Evolutionary conservation across 2,888 invertebrate genomes (phyloP).

Genomic region (Diarsia mendica): DNA sequence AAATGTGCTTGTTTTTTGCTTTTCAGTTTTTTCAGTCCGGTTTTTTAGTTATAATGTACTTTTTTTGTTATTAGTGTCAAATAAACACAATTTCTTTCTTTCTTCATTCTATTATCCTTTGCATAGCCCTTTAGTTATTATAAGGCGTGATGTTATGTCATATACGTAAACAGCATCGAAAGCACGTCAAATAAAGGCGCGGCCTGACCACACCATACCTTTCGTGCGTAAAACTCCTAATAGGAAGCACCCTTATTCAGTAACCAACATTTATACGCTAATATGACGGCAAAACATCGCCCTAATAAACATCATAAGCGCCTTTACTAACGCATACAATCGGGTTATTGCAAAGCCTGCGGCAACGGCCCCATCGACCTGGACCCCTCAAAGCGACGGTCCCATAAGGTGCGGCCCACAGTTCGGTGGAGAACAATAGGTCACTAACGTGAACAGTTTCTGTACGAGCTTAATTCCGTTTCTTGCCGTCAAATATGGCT

Average conservation of each 20-base stretch:
- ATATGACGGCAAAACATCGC: constrained; percentile 11
- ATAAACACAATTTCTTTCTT: too few relatives aligned
- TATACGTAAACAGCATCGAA: background rate
- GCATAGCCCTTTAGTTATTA: background rate
- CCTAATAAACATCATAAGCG: constrained; percentile 22
- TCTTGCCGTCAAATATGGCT: constrained; percentile 1
- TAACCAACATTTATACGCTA: constrained; percentile 6
- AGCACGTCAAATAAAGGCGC: constrained; percentile 39
- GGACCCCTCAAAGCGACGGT: background rate
- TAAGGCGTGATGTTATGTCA: background rate
- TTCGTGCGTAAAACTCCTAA: constrained; percentile 19
- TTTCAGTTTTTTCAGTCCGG: too few relatives aligned
- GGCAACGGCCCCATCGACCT: background rate
- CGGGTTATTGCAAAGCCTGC: constrained; percentile 13
- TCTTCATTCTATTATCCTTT: background rate
- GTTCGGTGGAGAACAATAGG: constrained; percentile 27
- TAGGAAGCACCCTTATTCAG: constrained; percentile 27
- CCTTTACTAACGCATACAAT: constrained; percentile 6
- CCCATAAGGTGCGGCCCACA: constrained; percentile 30
- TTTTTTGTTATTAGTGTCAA: too few relatives aligned
- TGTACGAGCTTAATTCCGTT: background rate
- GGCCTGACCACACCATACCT: background rate
- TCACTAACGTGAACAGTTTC: constrained; percentile 1
- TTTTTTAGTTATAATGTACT: too few relatives aligned
- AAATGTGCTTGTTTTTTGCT: too few relatives aligned